These are phyloP conservation scores for Hecatera dysodea DNA, from an alignment of 2,888 invertebrate genomes.

Conservation along the genomic window DNA sequence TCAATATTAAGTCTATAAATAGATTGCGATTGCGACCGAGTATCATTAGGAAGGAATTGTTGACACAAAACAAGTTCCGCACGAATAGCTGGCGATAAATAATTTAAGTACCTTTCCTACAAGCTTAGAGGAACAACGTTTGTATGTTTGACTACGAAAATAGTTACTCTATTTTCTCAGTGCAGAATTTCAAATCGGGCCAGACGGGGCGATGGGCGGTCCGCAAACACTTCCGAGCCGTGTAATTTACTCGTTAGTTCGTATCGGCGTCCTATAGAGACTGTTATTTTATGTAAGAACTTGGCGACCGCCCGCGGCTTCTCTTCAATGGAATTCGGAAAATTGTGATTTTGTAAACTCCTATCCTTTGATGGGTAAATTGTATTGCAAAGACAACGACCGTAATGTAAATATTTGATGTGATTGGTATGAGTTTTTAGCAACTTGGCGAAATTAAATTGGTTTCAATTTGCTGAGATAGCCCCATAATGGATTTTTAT, in stretches of 20 bases:
- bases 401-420: constrained; percentile 35
- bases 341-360: constrained; percentile 72
- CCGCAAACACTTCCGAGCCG: constrained; percentile 82
- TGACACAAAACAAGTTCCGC: constrained; percentile 32
- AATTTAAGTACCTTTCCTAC: constrained; percentile 44
- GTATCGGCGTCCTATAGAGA: constrained; percentile 76
- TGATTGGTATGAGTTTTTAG: background rate
- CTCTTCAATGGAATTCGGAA: constrained; percentile 72
- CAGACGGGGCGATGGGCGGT: constrained; percentile 78
- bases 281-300: constrained; percentile 78
- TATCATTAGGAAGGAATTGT: constrained; percentile 38
- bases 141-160: constrained; percentile 63
- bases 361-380: constrained; percentile 63
- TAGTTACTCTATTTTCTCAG: constrained; percentile 68
- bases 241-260: constrained; percentile 85
- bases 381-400: constrained; percentile 50
- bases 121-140: constrained; percentile 35
- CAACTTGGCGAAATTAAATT: constrained; percentile 8
- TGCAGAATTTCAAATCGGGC: constrained; percentile 74
- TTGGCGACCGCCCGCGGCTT: constrained; percentile 76
- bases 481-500: background rate
- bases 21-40: constrained; percentile 14
- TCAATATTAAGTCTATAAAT: constrained; percentile 40
- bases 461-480: background rate
- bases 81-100: constrained; percentile 36